Percentiles rank a stretch among this genome's conserved stretches.
Conservation (phyloP, 1,140 invertebrate species). For the Heliconius hermathena region DNA sequence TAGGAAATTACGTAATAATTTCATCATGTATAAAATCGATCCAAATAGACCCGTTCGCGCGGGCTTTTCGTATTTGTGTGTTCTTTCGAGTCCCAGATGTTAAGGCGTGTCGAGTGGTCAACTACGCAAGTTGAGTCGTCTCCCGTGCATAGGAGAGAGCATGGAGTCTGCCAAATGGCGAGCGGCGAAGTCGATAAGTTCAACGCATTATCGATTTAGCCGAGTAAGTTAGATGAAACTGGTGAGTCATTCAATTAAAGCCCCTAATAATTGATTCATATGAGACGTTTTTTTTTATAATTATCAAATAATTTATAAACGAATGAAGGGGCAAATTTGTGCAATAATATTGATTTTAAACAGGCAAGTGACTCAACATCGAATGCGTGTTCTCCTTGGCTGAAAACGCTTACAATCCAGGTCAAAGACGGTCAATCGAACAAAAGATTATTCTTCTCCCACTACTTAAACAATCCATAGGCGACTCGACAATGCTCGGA, state of each 20-base stretch:
- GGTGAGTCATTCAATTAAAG: conserved; percentile 29
- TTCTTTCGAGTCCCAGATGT: conserved; percentile 42
- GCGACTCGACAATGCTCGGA: not conserved
- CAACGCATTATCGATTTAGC: conserved; percentile 15
- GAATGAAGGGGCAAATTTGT: conserved; percentile 29
- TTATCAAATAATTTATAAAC: not conserved
- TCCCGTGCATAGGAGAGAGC: not conserved
- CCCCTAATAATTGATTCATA: not conserved
- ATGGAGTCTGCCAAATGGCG: conserved; percentile 14
- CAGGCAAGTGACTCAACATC: conserved; percentile 22
- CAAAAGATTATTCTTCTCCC: conserved; percentile 1
- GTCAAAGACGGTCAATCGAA: not conserved
- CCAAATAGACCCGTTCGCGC: conserved; percentile 40
- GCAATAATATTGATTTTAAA: conserved; percentile 37
- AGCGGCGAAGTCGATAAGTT: conserved; percentile 14
- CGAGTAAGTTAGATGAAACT: conserved; percentile 16
- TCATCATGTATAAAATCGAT: conserved; percentile 29
- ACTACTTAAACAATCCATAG: not conserved
- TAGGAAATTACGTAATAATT: conserved; percentile 65
- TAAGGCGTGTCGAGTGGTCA: conserved; percentile 17
- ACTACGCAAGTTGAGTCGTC: conserved; percentile 1
- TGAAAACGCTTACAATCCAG: not conserved
- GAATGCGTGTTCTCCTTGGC: not conserved
- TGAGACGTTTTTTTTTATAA: not conserved
- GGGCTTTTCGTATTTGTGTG: conserved; percentile 57